Base-by-base conservation (phyloP, 1,140 invertebrate species). In the Ooceraea biroi region DNA sequence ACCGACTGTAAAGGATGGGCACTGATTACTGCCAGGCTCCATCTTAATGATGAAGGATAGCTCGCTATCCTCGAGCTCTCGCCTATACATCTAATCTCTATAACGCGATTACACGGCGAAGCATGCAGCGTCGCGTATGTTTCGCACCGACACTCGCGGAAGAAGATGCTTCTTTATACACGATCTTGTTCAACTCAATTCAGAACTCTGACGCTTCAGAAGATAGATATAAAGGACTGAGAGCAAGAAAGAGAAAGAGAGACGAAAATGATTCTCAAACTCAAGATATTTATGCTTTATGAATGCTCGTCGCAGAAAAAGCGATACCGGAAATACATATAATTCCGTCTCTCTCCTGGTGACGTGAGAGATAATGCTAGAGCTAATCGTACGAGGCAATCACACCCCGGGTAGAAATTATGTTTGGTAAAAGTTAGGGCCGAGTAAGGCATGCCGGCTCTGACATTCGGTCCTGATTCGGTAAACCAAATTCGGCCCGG, bases 1-100 rank as follows among this genome's bases (percentile, higher is more conserved):
- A 27, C n/a, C 22, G 27, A 46, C 60, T 55, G 61, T 86, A 77
- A 85, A 77, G 46, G 68, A 85, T 80, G 52, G 50, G 44, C 65
- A 55, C 22, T 72, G 83, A 86, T 85, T 82, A 71, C 68, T 41
- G 41, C 19, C 58, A 46, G 50, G 52, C 36, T 80, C 46, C 27
- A 17, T 22, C 44, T 78, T 85, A 86, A 86, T 69, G 85, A 86
- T 85, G 83, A 86, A 85, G 73, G 66, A 86, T 86, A 50, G 58
- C 25, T 25, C 50, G 36, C 36, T 36, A 36, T 36, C 36, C 36
- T 36, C 2, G 17, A 46, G 50, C 25, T 50, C 48, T 72, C 60
- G 41, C 41, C 74, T 63, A n/a, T 61, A 63, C 41, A 63, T 46
- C 22, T 30, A 55, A 52, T 78, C 30, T 78, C 17, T 68, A 25